These are phyloP conservation scores for Vimba vimba DNA, from an alignment of 2,113 vertebrate genomes.

Conservation along the genomic window DNA sequence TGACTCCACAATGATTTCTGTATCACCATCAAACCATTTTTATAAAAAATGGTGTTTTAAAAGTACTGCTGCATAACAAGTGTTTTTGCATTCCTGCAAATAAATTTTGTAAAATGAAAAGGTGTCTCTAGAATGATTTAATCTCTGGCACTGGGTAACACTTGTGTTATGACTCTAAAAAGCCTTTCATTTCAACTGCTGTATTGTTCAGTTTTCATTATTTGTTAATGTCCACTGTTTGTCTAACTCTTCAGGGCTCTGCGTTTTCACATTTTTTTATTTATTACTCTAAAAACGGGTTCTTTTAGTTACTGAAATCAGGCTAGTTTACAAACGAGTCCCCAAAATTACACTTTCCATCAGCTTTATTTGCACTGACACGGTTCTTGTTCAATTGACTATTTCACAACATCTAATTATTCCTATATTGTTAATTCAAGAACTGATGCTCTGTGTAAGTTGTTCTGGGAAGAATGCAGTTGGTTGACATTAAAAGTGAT, in stretches of 20 bases:
- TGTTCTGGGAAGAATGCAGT: too few species aligned
- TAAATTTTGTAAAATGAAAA: constrained; percentile 85
- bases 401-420: neutral
- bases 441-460: neutral
- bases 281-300: neutral
- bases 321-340: neutral
- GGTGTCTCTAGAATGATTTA: neutral
- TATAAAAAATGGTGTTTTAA: constrained; percentile 82
- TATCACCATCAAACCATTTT: constrained; percentile 70
- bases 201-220: neutral
- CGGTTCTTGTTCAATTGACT: neutral
- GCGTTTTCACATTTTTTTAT: neutral
- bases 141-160: neutral
- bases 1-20: constrained; percentile 53
- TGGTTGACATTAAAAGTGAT: too few species aligned
- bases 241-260: neutral
- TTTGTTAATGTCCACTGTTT: neutral
- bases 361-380: too few species aligned
- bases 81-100: constrained; percentile 95
- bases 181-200: neutral
- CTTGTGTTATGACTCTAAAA: neutral
- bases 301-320: neutral
- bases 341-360: neutral
- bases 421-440: neutral
- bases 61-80: constrained; percentile 86